Evolutionary conservation across 2,888 invertebrate species (phyloP), one percentile per base, ranked within the genome.

Genomic region (Ypsolopha scabrella): DNA sequence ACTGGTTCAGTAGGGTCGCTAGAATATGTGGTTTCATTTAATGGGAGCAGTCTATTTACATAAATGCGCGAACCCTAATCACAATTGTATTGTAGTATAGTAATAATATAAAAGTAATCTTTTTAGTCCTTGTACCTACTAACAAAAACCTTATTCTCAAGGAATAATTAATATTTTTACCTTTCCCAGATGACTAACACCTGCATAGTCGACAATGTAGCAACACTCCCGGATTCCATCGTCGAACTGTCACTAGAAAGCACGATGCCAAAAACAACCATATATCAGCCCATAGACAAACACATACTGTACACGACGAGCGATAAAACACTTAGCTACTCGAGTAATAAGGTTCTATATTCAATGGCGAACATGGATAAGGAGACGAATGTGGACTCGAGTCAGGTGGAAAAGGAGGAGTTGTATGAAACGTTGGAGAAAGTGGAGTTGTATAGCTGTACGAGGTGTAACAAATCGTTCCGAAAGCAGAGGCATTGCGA

Each of bases 401-500:
- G 58, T 0, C 76, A 77, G 7, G 59, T 52, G 0, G 75, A 72
- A 14, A 79, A 79, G 56, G 46, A 60, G 50, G 87, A 69, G 57
- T 65, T 75, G 58, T 85, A 83, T 50, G 77, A 76, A 1, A 65
- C 70, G 0, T 52, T 80, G 38, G 79, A 76, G 39, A 80, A 76
- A 44, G 52, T 82, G 44, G 81, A 79, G 10, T 52, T 78, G 50
- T 82, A 72, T 46, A 73, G 65, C 51, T 86, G 87, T 57, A 61
- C 64, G 6, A 82, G 80, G 68, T 80, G 87, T 51, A 77, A 87
- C 58, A 90, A 89, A 66, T 80, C 87, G 6, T 91, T 91, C 61
- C 79, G 89, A 53, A 88, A 90, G 50, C 90, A 90, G 67, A 91
- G 89, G 63, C 88, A 89, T 2, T 89, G 87, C 56, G 91, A 91